phyloP scores from a whole-genome alignment of 1,140 invertebrate species.

The Trichomalopsis sarcophagae region DNA sequence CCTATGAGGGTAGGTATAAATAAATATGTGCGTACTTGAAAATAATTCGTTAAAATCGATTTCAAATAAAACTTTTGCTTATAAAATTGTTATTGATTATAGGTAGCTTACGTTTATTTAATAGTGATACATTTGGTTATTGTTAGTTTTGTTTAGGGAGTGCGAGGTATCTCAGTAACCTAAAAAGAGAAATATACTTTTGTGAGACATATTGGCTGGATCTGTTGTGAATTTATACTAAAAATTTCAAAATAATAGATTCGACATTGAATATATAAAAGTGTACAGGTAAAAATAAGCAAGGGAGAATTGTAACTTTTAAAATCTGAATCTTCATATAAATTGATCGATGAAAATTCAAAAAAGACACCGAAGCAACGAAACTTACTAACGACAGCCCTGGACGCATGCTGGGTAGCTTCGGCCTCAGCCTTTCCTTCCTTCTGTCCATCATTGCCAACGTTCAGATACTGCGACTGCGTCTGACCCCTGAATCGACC shows the following conservation, averaged over 20 bases:
- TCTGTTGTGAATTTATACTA: background rate
- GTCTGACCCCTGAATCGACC: slow-evolving; percentile 81
- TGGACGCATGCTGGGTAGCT: slow-evolving; percentile 82
- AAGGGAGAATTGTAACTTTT: too few species aligned
- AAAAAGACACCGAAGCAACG: too few species aligned
- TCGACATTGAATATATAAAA: too few species aligned
- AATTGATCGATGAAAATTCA: too few species aligned
- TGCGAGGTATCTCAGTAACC: background rate
- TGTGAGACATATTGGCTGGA: background rate
- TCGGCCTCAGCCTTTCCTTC: slow-evolving; percentile 87
- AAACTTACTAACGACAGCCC: slow-evolving; percentile 85
- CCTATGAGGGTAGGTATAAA: slow-evolving; percentile 69
- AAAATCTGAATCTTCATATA: too few species aligned
- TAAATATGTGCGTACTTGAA: background rate
- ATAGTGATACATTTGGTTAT: background rate
- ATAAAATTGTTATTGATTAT: background rate
- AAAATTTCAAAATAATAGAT: background rate
- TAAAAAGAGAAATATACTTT: background rate
- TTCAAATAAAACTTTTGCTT: background rate
- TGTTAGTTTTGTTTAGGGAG: slow-evolving; percentile 4
- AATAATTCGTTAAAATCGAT: background rate
- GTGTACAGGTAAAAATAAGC: too few species aligned
- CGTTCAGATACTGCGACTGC: slow-evolving; percentile 87
- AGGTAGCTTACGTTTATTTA: background rate
- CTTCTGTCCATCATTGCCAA: slow-evolving; percentile 73